Conservation (phyloP, 2,113 vertebrate species). For the Collichthys lucidus region DNA sequence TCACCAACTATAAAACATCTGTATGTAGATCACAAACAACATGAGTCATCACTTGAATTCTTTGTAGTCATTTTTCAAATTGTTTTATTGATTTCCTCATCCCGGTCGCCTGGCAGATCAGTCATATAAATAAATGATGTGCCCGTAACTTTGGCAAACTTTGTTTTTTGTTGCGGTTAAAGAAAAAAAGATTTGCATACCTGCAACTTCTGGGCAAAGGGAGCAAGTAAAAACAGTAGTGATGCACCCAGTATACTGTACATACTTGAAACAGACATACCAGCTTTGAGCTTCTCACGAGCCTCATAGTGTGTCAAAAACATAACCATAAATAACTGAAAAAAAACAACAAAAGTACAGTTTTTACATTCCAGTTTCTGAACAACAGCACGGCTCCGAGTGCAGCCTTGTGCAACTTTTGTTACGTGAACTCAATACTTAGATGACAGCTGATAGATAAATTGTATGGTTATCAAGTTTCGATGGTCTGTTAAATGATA, state of each 20-base stretch:
- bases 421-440: slow-evolving; percentile 4
- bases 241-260: slow-evolving; percentile 26
- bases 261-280: neutral
- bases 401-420: slow-evolving; percentile 1
- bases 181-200: neutral
- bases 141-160: slow-evolving; percentile 65
- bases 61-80: slow-evolving; percentile 5
- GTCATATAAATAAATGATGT: slow-evolving; percentile 42
- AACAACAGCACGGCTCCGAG: slow-evolving; percentile 25
- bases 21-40: slow-evolving; percentile 36
- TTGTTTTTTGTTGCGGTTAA: neutral
- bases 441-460: neutral
- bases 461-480: slow-evolving; percentile 34
- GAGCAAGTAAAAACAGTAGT: neutral
- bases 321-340: neutral
- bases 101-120: slow-evolving; percentile 37
- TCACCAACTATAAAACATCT: slow-evolving; percentile 20
- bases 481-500: slow-evolving; percentile 22
- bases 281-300: slow-evolving; percentile 20
- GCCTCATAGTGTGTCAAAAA: neutral
- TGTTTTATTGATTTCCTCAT: slow-evolving; percentile 67
- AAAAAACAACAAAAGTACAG: neutral
- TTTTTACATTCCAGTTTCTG: slow-evolving; percentile 37
- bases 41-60: slow-evolving; percentile 20
- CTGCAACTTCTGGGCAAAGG: slow-evolving; percentile 2